These are phyloP conservation scores for Nymphalis c-album DNA, from an alignment of 2,888 invertebrate species.

Conservation along the genomic window DNA sequence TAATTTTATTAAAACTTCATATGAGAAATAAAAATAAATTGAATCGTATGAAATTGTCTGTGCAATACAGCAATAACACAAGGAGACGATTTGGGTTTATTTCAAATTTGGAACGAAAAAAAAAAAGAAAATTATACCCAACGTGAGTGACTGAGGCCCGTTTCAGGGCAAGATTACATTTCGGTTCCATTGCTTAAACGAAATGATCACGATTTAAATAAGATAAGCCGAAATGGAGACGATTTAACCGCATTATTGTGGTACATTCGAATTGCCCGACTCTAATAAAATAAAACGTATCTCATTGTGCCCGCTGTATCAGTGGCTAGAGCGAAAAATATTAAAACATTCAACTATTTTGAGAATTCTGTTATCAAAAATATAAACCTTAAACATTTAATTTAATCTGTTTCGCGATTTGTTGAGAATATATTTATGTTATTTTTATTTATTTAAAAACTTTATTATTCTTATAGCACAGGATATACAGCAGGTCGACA, in stretches of 20 bases:
- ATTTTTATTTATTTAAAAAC: too few relatives aligned
- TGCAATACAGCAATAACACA: too few relatives aligned
- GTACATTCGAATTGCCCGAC: slow-evolving; percentile 25
- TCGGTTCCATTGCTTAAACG: slow-evolving; percentile 38
- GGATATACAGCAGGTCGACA: too few relatives aligned
- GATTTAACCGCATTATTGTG: slow-evolving; percentile 33
- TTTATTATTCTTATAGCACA: too few relatives aligned
- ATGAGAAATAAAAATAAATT: neutral
- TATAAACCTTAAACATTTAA: too few relatives aligned
- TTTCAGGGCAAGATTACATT: slow-evolving; percentile 35
- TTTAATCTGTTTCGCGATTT: too few relatives aligned
- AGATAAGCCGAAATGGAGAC: slow-evolving; percentile 40
- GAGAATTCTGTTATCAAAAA: too few relatives aligned
- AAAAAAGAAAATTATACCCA: slow-evolving; percentile 10
- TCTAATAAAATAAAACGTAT: slow-evolving; percentile 28
- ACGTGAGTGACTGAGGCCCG: slow-evolving; percentile 28
- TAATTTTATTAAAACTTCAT: neutral
- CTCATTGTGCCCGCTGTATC: slow-evolving; percentile 8
- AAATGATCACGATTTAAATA: slow-evolving; percentile 39
- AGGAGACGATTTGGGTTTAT: neutral
- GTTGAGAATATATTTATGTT: too few relatives aligned
- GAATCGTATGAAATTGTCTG: neutral
- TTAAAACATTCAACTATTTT: too few relatives aligned
- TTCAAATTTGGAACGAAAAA: slow-evolving; percentile 3
- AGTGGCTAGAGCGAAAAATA: neutral